These are phyloP conservation scores for Acronicta aceris DNA, from an alignment of 2,888 invertebrate genomes.

Conservation along the genomic window DNA sequence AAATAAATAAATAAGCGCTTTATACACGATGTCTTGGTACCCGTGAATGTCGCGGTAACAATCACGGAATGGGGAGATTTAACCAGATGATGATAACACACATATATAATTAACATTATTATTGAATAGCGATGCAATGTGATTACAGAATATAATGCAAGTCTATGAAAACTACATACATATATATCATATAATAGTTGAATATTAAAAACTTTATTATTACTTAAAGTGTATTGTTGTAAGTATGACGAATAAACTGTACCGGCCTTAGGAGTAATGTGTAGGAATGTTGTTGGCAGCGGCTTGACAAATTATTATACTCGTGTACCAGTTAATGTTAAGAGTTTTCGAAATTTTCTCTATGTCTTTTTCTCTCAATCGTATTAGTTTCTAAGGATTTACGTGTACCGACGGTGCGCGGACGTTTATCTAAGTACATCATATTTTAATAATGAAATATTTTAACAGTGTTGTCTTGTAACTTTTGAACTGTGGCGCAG, in stretches of 20 bases:
- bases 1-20: constrained; percentile 29
- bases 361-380: constrained; percentile 85
- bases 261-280: constrained; percentile 87
- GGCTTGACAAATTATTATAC: constrained; percentile 80
- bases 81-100: constrained; percentile 10
- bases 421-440: constrained; percentile 57
- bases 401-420: constrained; percentile 41
- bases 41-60: constrained; percentile 11
- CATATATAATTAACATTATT: constrained; percentile 40
- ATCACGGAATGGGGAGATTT: constrained; percentile 13
- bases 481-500: constrained; percentile 33
- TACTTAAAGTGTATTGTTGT: constrained; percentile 85
- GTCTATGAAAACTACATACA: constrained; percentile 70
- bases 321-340: constrained; percentile 79
- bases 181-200: constrained; percentile 75
- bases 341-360: constrained; percentile 85
- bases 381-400: constrained; percentile 81
- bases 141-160: constrained; percentile 78
- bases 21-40: constrained; percentile 17
- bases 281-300: constrained; percentile 77
- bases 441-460: constrained; percentile 73
- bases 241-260: constrained; percentile 80
- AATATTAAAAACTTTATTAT: constrained; percentile 77
- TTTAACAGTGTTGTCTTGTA: constrained; percentile 71
- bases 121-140: constrained; percentile 63